Conservation (phyloP, 2,888 invertebrate genomes). For the Eristalis intricaria region DNA sequence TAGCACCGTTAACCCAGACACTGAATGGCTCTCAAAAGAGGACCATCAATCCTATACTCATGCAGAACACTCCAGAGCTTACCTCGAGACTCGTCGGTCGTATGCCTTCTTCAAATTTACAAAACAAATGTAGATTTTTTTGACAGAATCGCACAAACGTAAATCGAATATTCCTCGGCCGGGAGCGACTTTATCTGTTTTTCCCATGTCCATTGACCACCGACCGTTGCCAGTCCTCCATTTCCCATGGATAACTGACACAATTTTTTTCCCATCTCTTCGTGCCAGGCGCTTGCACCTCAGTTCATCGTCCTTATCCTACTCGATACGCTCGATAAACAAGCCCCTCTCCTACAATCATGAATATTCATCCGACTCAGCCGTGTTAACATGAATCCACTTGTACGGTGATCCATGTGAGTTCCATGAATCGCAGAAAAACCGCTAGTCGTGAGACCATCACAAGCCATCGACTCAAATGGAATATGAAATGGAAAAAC, state of each 20-base stretch:
- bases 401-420: neutral
- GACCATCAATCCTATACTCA: too few species aligned
- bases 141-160: too few species aligned
- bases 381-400: neutral
- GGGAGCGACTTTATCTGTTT: too few species aligned
- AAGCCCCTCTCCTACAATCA: neutral
- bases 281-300: neutral
- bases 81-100: too few species aligned
- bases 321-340: neutral
- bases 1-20: too few species aligned
- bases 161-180: too few species aligned
- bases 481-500: neutral
- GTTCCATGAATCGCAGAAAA: neutral
- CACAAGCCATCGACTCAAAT: neutral
- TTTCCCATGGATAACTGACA: neutral
- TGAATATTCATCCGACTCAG: neutral
- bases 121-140: too few species aligned
- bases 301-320: neutral
- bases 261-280: neutral
- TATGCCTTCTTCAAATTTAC: too few species aligned
- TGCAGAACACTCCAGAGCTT: too few species aligned
- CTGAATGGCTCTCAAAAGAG: too few species aligned
- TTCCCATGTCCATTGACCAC: neutral
- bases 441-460: neutral
- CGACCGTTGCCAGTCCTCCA: too few species aligned